Evolutionary conservation across 2,113 vertebrate genomes (phyloP).

Genomic region (Eurypyga helias): DNA sequence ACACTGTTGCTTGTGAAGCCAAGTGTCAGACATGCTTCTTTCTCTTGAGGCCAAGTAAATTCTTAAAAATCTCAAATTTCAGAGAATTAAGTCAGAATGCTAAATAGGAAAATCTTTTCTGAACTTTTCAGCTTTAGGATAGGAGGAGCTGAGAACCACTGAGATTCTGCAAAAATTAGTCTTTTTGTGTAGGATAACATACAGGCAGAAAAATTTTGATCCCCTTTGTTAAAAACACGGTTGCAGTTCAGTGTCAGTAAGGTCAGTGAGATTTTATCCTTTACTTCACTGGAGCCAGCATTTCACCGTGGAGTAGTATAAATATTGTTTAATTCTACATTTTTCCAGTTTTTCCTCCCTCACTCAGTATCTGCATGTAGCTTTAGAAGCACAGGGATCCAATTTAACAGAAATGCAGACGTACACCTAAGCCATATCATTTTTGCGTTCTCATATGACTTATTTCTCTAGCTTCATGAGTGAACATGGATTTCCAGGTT

Average conservation of each 20-base stretch:
- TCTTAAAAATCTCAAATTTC: background rate
- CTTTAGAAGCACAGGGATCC: background rate
- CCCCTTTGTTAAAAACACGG: background rate
- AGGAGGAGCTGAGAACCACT: background rate
- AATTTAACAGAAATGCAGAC: background rate
- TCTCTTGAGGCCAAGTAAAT: background rate
- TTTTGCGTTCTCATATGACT: background rate
- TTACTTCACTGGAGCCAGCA: background rate
- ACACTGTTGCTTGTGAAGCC: background rate
- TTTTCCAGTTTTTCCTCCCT: background rate
- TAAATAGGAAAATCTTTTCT: background rate
- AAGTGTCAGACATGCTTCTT: background rate
- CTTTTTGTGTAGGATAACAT: background rate
- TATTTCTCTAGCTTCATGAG: background rate
- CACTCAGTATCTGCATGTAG: background rate
- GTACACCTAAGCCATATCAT: fast-evolving
- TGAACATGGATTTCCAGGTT: conserved; percentile 20
- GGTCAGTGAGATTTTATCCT: background rate
- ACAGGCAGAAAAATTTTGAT: background rate
- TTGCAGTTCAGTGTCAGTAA: background rate
- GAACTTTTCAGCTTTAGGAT: background rate
- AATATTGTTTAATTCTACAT: background rate
- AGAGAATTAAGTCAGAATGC: background rate
- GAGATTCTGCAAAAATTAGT: background rate
- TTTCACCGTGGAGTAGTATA: background rate